Percentiles rank a stretch among this genome's conserved stretches.
Evolutionary conservation across 1,140 invertebrate species (phyloP).

Genomic region (Hermatobates lingyangjiaoensis): DNA sequence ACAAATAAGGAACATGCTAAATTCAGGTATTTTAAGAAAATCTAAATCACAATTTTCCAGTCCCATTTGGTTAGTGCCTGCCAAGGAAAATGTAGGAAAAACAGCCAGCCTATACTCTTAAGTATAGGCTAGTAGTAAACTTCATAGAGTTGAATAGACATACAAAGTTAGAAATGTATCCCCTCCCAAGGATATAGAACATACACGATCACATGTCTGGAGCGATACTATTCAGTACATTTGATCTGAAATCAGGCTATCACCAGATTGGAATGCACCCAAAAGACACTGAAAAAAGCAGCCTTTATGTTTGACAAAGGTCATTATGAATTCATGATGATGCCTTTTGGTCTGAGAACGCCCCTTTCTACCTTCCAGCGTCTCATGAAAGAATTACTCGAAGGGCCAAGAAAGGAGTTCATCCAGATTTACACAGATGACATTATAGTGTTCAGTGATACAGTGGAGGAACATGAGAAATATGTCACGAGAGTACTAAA

Average conservation of each 20-base stretch:
- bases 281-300: neutral
- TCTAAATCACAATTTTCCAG: too few relatives aligned
- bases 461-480: neutral
- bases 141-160: too few relatives aligned
- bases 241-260: neutral
- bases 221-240: neutral
- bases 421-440: neutral
- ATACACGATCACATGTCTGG: too few relatives aligned
- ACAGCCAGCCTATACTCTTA: too few relatives aligned
- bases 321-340: neutral
- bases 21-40: too few relatives aligned
- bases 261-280: neutral
- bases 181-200: too few relatives aligned
- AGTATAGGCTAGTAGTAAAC: too few relatives aligned
- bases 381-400: neutral
- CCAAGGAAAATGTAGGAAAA: too few relatives aligned
- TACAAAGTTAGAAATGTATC: too few relatives aligned
- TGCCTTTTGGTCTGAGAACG: neutral
- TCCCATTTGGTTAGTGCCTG: too few relatives aligned
- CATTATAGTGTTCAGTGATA: neutral
- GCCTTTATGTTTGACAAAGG: neutral
- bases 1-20: too few relatives aligned
- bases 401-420: neutral
- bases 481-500: neutral
- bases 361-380: neutral